Base-by-base conservation (phyloP, 2,888 invertebrate species). In the Azorinus chamasolen region DNA sequence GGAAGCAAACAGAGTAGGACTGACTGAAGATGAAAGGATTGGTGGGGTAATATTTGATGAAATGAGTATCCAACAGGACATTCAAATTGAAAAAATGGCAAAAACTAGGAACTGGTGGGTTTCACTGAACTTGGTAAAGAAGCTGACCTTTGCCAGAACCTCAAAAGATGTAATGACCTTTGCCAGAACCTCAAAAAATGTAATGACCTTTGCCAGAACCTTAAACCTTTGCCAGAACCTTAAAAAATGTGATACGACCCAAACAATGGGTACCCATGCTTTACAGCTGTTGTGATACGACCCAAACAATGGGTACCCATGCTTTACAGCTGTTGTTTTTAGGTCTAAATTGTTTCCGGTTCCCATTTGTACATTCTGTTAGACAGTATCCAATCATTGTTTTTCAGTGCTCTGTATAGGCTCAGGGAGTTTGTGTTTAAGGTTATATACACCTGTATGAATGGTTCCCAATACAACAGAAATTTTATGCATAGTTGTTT, bases 1-100 rank as follows among this genome's bases (percentile, higher is more conserved):
- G 2, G 71, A 81, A 45, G 77, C 78, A 10, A 43, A 59, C 8
- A n/a, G 58, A 37, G 24, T 43, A 45, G 25, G 50, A 3, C 24
- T 82, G 20, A 62, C 65, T 6, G 43, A 46, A 10, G 50, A 68
- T 14, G 73, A 58, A 1, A 61, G 24, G 20, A n/a, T 43, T 46
- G 78, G 75, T 1, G 69, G 81, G 12, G 22, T 82, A 1, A 75
- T 82, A 41, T 64, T 75, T 46, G 75, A 79, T 63, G 72, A 82
- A 55, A 83, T 74, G 74, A 39, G 73, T 18, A 66, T 83, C 14
- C 61, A 83, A 45, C n/a, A 24, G 12, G 76, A 83, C 50, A 8
- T 79, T 5, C 64, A 83, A 37, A 58, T 78, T 10, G 16, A 43
- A 10, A 78, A 72, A 57, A 72, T 27, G 62, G 75, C 27, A 66